Evolutionary conservation across 1,140 invertebrate species (phyloP).

Genomic region (Heliothis virescens): DNA sequence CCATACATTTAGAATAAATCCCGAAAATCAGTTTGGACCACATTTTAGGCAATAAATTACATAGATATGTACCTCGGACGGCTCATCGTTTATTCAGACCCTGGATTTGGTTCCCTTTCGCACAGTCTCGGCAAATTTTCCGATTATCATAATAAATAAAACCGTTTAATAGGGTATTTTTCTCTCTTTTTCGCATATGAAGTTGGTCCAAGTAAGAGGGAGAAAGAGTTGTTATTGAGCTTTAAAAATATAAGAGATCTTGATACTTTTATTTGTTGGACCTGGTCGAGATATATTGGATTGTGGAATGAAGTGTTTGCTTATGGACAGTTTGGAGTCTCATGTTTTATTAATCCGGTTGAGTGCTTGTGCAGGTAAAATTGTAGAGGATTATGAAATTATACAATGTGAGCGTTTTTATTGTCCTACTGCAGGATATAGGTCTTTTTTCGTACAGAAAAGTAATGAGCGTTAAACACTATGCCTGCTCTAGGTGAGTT

Average conservation of each 20-base stretch:
- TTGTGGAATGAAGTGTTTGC: slow-evolving; percentile 7
- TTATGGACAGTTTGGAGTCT: neutral
- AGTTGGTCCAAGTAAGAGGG: neutral
- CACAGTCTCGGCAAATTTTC: slow-evolving; percentile 54
- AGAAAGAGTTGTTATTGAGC: slow-evolving; percentile 17
- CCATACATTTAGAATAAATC: slow-evolving; percentile 30
- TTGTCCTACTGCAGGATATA: too few species aligned
- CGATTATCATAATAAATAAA: slow-evolving; percentile 61
- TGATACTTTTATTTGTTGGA: slow-evolving; percentile 35
- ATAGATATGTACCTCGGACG: slow-evolving; percentile 49
- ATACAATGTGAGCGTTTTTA: neutral
- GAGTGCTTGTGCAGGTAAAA: neutral
- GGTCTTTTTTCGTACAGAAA: too few species aligned
- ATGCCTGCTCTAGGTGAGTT: too few species aligned
- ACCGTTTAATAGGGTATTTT: slow-evolving; percentile 36
- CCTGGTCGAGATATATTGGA: slow-evolving; percentile 23
- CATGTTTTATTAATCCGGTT: slow-evolving; percentile 28
- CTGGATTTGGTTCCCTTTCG: slow-evolving; percentile 44
- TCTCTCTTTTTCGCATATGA: neutral
- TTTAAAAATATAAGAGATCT: slow-evolving; percentile 36
- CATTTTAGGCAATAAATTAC: slow-evolving; percentile 49
- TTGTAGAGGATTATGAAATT: neutral
- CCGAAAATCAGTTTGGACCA: slow-evolving; percentile 47
- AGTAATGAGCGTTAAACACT: too few species aligned
- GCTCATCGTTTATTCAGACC: slow-evolving; percentile 56